Percentiles rank a stretch among this genome's conserved stretches.
phyloP scores from a whole-genome alignment of 2,888 invertebrate genomes.

The Melitaea athalia region DNA sequence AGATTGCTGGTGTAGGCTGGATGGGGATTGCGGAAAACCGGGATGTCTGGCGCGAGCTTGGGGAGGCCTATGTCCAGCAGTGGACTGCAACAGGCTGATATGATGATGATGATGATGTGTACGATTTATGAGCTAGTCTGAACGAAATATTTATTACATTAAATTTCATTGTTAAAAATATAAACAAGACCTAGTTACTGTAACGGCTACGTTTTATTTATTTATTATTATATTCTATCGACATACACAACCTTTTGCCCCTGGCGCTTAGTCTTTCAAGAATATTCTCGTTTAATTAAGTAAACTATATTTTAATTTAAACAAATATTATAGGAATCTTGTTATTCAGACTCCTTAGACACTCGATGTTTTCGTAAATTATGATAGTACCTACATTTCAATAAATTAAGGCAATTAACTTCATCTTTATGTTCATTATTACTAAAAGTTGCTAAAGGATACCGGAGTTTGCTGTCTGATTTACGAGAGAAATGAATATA shows the following conservation, averaged over 20 bases:
- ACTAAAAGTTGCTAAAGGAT: too few relatives aligned
- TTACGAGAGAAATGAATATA: neutral
- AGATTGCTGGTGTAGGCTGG: too few relatives aligned
- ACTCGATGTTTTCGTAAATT: conserved; percentile 53
- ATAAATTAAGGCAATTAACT: neutral
- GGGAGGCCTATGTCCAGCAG: too few relatives aligned
- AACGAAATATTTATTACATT: neutral
- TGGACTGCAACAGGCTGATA: too few relatives aligned
- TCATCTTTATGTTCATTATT: too few relatives aligned
- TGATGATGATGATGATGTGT: too few relatives aligned
- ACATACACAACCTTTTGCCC: conserved; percentile 42
- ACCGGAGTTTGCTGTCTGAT: too few relatives aligned
- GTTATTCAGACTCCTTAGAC: conserved; percentile 53
- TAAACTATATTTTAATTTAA: conserved; percentile 69
- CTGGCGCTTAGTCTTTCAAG: conserved; percentile 61
- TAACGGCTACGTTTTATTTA: neutral
- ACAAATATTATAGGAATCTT: conserved; percentile 53
- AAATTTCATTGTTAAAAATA: conserved; percentile 5
- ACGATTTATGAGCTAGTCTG: too few relatives aligned
- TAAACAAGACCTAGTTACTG: neutral
- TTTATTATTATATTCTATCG: neutral
- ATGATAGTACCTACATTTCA: conserved; percentile 30
- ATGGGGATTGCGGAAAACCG: too few relatives aligned
- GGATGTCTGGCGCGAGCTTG: too few relatives aligned
- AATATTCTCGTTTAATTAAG: conserved; percentile 67